These are phyloP conservation scores for Drosophila hydei DNA, from an alignment of 1,140 invertebrate genomes.

Conservation along the genomic window DNA sequence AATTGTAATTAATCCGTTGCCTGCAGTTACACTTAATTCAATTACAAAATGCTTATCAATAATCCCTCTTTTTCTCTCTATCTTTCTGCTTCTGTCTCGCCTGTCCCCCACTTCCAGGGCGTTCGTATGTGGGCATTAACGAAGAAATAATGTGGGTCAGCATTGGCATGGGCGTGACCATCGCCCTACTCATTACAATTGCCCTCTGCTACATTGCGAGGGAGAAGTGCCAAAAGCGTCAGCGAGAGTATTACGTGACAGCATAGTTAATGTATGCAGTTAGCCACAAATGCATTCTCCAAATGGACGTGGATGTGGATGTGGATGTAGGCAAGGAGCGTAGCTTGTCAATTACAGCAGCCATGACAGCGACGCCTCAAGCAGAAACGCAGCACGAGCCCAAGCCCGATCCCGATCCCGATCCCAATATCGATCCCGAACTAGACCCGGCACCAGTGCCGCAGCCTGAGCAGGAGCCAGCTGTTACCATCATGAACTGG, in stretches of 20 bases:
- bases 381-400: neutral
- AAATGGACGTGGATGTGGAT: slow-evolving; percentile 28
- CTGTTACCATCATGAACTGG: slow-evolving; percentile 62
- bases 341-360: slow-evolving; percentile 25
- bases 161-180: slow-evolving; percentile 93
- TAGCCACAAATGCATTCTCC: slow-evolving; percentile 38
- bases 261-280: slow-evolving; percentile 85
- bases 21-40: neutral
- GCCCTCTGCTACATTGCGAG: slow-evolving; percentile 91
- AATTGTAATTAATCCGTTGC: slow-evolving; percentile 7
- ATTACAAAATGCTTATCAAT: neutral
- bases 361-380: slow-evolving; percentile 8
- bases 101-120: slow-evolving; percentile 85
- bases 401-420: neutral
- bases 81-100: neutral
- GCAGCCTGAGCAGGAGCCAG: slow-evolving; percentile 4
- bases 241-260: slow-evolving; percentile 88
- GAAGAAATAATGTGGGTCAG: slow-evolving; percentile 94
- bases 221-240: slow-evolving; percentile 90
- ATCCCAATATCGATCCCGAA: neutral
- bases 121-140: slow-evolving; percentile 91
- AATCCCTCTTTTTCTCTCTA: neutral
- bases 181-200: slow-evolving; percentile 90
- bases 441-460: neutral
- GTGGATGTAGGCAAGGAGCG: slow-evolving; percentile 17